These are phyloP conservation scores for Cephus cinctus DNA, from an alignment of 1,140 invertebrate genomes.

Conservation along the genomic window DNA sequence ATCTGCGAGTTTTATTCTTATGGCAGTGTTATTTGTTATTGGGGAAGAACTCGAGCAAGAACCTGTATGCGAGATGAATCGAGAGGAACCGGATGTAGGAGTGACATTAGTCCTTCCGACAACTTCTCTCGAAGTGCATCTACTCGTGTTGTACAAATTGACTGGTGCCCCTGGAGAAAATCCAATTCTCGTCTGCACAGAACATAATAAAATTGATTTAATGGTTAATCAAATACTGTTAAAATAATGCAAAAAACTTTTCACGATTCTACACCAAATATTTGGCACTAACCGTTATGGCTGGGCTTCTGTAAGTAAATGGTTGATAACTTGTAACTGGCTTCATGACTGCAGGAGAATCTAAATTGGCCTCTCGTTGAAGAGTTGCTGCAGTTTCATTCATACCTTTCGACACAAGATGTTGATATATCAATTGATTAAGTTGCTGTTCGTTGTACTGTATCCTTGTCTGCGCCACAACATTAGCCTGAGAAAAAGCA, in stretches of 20 bases:
- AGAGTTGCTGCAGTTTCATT: slow-evolving; percentile 69
- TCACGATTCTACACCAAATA: background rate
- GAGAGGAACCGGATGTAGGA: slow-evolving; percentile 38
- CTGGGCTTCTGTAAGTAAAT: slow-evolving; percentile 59
- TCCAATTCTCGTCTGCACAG: slow-evolving; percentile 32
- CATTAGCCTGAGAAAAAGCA: slow-evolving; percentile 70
- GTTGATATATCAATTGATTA: slow-evolving; percentile 88
- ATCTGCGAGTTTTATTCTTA: slow-evolving; percentile 45
- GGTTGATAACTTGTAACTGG: slow-evolving; percentile 57
- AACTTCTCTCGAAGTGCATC: slow-evolving; percentile 29
- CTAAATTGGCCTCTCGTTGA: slow-evolving; percentile 72
- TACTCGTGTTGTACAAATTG: slow-evolving; percentile 47
- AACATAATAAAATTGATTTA: slow-evolving; percentile 12
- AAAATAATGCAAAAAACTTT: background rate
- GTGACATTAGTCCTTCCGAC: slow-evolving; percentile 31
- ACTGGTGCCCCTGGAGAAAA: slow-evolving; percentile 51
- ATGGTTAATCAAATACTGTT: slow-evolving; percentile 8
- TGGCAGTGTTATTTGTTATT: slow-evolving; percentile 27
- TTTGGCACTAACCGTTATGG: slow-evolving; percentile 39
- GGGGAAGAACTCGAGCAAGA: slow-evolving; percentile 31
- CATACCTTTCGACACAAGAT: slow-evolving; percentile 78
- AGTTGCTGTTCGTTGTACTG: slow-evolving; percentile 91
- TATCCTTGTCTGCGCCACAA: slow-evolving; percentile 94
- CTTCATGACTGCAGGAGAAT: slow-evolving; percentile 52
- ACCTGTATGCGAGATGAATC: slow-evolving; percentile 42